Evolutionary conservation across 2,113 vertebrate species (phyloP).

Genomic region (Platycercus adscitus): DNA sequence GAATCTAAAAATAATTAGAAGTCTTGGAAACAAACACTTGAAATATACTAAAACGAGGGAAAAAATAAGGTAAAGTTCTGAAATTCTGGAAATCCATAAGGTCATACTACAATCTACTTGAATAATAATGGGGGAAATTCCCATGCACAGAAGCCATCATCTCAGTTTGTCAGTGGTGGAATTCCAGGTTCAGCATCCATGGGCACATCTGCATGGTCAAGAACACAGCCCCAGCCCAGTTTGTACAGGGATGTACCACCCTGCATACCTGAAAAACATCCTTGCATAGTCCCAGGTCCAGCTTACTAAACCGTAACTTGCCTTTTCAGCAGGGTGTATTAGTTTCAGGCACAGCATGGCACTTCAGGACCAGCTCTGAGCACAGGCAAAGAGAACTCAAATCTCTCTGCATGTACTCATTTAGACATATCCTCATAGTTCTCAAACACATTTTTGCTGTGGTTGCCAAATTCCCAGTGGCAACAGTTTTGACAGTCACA

Average conservation of each 20-base stretch:
- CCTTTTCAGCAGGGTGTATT: neutral
- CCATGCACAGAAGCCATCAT: neutral
- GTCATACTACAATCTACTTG: neutral
- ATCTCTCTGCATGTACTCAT: neutral
- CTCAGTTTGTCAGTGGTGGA: neutral
- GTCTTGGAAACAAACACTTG: neutral
- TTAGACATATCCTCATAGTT: neutral
- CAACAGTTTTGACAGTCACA: constrained; percentile 19
- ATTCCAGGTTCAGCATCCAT: neutral
- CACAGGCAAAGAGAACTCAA: neutral
- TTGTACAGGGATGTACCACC: neutral
- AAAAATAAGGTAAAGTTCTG: neutral
- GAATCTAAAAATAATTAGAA: neutral
- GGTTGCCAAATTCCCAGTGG: constrained; percentile 34
- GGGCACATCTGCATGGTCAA: neutral
- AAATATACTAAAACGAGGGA: neutral
- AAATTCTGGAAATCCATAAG: neutral
- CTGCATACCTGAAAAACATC: neutral
- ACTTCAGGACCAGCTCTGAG: neutral
- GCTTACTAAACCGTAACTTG: neutral
- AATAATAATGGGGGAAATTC: neutral
- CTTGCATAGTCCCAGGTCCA: neutral
- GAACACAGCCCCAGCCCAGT: neutral
- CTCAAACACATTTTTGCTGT: constrained; percentile 2
- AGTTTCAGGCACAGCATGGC: neutral